Evolutionary conservation across 2,888 invertebrate species (phyloP), one percentile per base, ranked within the genome.

Genomic region (Melanostoma scalare): DNA sequence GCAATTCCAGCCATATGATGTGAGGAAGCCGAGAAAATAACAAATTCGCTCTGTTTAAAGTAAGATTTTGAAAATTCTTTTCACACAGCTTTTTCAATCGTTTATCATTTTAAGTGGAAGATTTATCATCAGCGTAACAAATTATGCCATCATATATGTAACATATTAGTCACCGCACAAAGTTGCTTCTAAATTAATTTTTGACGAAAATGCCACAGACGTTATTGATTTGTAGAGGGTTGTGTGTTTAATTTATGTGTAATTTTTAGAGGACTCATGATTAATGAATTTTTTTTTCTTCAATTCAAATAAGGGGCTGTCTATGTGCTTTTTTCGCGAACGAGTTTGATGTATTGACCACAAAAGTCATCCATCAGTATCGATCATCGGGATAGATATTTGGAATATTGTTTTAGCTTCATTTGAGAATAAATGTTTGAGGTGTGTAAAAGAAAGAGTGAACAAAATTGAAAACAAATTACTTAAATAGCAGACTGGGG

Each of bases 351-450:
- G 55, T 35, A 72, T 78, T 78, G 78, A 73, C 78, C 78, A 67
- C n/a, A 9, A 8, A 31, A 55, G 53, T 50, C 53, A 78, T 78
- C 73, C 46, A 67, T 78, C 78, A 73, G 53, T 38, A 78, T 78
- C 67, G 65, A 65, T 77, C 77, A 65, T 58, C 4, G 30, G 10
- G 69, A 35, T 52, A 42, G 56, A 56, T 56, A 65, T 65, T 52
- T 50, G 31, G 3, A 65, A 44, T 46, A 52, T 46, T 65, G n/a
- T 46, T 65, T 35, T 71, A 52, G 38, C 53, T 55, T 44, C 20
- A 40, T 30, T n/a, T 46, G 20, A 20, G 20, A 20, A 10, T 8
- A 58, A 8, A 40, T 56, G 42, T 42, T 44, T 42, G 20, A 20
- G 20, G 20, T 20, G 20, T 20, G 20, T 20, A 20, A 20, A 20